Base-by-base conservation (phyloP, 2,113 vertebrate species). In the Arizona elegans region DNA sequence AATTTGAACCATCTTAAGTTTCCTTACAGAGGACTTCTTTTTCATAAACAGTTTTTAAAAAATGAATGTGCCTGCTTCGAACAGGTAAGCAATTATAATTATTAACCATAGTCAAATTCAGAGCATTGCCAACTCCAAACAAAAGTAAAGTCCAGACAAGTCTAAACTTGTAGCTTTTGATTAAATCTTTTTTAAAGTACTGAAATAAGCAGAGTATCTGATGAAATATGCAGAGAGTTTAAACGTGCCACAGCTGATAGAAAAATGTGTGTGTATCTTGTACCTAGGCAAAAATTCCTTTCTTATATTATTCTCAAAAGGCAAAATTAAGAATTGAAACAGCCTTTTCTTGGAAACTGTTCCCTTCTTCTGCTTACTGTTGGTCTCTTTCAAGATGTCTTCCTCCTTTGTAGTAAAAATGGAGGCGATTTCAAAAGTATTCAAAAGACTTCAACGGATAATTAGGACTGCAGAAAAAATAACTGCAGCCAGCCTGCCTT, bases 101-200 rank as follows among this genome's bases (percentile, higher is more conserved):
- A 96, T 97, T 87, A 90, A 90, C 95, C 92, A 50, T 10, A 24
- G 97, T 96, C 96, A 94, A 97, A 94, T 97, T 87, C 97, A 97
- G 95, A 86, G 88, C 96, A 96, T 96, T 97, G 97, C 97, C 97
- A 96, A 95, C 97, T 96, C 92, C 95, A 97, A 98, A 98, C 97
- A 96, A 97, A 96, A 96, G 97, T 93, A 92, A 43, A 65, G 94
- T 95, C 26, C 55, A 93, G 94, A 96, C 98, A 97, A 98, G 99
- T 97, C 97, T 94, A 38, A 97, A 98, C 99, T 98, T 33, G 98
- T 96, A 97, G 92, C 94, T 95, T 96, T 98, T 98, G 98, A 98
- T 98, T 99, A 99, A 99, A 98, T 98, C 98, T 98, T 96, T 97
- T 97, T 97, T 97, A 95, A 98, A 98, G 98, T 97, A 97, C 97